A percentile compares a stretch with the other conserved stretches of the same genome.
Evolutionary conservation across 2,888 invertebrate genomes (phyloP).

Genomic region (Liopterus haemorrhoidalis): DNA sequence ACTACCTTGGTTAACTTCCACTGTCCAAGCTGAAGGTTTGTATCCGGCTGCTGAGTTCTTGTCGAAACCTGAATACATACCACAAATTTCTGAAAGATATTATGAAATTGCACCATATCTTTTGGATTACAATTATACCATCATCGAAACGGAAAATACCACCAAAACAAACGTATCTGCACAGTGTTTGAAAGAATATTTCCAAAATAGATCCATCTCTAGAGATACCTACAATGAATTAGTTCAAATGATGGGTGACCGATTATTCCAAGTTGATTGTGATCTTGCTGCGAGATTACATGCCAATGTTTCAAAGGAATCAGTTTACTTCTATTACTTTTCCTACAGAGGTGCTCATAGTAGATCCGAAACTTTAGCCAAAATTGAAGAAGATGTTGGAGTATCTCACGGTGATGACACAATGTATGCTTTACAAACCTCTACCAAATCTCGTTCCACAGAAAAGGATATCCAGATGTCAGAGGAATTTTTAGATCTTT

Average conservation of each 20-base stretch:
- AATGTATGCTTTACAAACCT: constrained; percentile 47
- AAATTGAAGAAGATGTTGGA: constrained; percentile 52
- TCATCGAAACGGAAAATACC: constrained; percentile 40
- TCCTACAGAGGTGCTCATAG: constrained; percentile 55
- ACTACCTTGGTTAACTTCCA: constrained; percentile 63
- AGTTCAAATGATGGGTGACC: constrained; percentile 55
- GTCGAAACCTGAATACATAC: constrained; percentile 30
- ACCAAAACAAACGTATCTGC: too few relatives aligned
- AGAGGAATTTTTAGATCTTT: constrained; percentile 50
- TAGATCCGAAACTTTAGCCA: constrained; percentile 51
- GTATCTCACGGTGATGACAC: constrained; percentile 61
- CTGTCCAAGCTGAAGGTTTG: constrained; percentile 66
- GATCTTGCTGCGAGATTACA: constrained; percentile 57
- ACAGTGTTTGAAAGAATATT: constrained; percentile 51
- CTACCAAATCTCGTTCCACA: constrained; percentile 40
- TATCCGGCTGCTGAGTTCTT: constrained; percentile 58
- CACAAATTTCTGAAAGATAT: constrained; percentile 53
- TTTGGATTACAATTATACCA: constrained; percentile 57
- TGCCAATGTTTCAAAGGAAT: constrained; percentile 50
- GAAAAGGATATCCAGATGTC: constrained; percentile 50
- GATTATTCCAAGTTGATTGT: constrained; percentile 56
- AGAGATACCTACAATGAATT: constrained; percentile 27
- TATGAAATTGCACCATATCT: constrained; percentile 55
- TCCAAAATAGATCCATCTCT: constrained; percentile 50
- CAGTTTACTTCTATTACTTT: constrained; percentile 62